These are phyloP conservation scores for Vanessa tameamea DNA, from an alignment of 1,140 invertebrate genomes.

Conservation along the genomic window DNA sequence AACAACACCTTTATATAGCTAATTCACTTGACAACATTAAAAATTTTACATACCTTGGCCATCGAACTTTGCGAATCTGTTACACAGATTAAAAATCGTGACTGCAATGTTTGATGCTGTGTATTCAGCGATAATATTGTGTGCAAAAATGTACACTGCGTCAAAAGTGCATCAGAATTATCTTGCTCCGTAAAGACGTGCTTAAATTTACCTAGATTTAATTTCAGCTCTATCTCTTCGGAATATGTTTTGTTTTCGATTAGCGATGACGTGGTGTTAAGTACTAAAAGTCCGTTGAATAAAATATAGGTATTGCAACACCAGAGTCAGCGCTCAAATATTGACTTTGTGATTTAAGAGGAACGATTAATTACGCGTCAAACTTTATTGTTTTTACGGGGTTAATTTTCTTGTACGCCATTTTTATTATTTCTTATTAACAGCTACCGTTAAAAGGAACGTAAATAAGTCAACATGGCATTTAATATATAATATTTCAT, in stretches of 20 bases:
- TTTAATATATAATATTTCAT: neutral
- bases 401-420: conserved; percentile 8
- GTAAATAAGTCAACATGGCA: neutral
- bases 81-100: conserved; percentile 32
- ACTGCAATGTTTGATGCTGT: conserved; percentile 24
- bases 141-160: conserved; percentile 18
- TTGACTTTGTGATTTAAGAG: conserved; percentile 46
- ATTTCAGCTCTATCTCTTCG: neutral
- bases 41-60: conserved; percentile 32
- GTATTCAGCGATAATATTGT: neutral
- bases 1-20: conserved; percentile 36
- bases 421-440: neutral
- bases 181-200: neutral
- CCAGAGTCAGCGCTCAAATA: conserved; percentile 35
- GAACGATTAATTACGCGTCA: conserved; percentile 40
- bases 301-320: conserved; percentile 15
- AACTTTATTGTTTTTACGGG: conserved; percentile 45
- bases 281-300: neutral
- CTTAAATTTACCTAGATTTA: neutral
- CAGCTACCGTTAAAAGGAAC: conserved; percentile 5
- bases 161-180: neutral
- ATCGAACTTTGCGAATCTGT: conserved; percentile 36
- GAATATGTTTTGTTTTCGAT: neutral
- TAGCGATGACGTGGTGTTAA: neutral
- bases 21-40: conserved; percentile 37